A percentile compares a stretch with the other conserved stretches of the same genome.
Conservation (phyloP, 2,888 invertebrate genomes). For the Bimastos eiseni region DNA sequence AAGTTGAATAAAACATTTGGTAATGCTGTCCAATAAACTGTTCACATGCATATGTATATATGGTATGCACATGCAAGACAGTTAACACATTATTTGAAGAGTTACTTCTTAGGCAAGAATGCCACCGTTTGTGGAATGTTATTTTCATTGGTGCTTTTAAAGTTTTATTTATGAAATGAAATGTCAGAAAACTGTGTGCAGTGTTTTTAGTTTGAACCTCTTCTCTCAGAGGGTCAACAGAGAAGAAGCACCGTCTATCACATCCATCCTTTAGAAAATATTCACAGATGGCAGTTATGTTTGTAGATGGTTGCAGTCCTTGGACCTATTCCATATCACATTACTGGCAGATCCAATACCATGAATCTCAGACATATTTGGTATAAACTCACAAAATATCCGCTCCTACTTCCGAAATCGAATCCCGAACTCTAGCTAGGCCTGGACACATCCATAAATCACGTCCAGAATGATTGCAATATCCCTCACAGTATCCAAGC, state of each 20-base stretch:
- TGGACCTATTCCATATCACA: not conserved
- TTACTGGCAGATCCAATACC: not conserved
- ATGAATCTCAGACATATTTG: not conserved
- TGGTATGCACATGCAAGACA: not conserved
- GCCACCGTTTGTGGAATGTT: not conserved
- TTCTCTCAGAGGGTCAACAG: not conserved
- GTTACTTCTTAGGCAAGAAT: not conserved
- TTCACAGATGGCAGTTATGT: not conserved
- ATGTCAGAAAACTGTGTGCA: not conserved
- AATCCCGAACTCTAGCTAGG: not conserved
- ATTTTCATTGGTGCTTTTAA: not conserved
- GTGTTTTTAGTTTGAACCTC: not conserved
- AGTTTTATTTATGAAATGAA: not conserved
- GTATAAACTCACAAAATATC: not conserved
- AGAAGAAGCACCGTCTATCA: not conserved
- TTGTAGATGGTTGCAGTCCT: not conserved
- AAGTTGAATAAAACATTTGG: not conserved
- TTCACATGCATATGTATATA: not conserved
- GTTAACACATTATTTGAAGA: not conserved
- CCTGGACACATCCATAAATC: not conserved
- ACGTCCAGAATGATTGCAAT: not conserved
- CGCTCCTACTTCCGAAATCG: not conserved
- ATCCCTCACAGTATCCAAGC: not conserved
- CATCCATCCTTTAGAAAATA: not conserved
- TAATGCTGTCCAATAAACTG: not conserved